Evolutionary conservation across 2,113 vertebrate species (phyloP).

Genomic region (Fulmarus glacialis): DNA sequence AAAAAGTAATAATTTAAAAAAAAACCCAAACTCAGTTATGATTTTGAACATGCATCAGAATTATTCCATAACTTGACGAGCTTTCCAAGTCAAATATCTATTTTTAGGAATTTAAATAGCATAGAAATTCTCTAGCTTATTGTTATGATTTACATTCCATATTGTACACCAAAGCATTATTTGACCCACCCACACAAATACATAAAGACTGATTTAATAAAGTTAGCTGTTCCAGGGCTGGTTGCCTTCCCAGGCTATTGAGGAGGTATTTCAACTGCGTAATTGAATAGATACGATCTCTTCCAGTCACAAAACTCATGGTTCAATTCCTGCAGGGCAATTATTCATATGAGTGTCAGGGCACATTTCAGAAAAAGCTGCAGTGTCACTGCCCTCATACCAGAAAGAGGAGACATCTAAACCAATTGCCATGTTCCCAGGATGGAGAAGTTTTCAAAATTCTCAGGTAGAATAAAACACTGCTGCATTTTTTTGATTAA

Average conservation of each 20-base stretch:
- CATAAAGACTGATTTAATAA: background rate
- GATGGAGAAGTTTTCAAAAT: background rate
- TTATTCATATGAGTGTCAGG: background rate
- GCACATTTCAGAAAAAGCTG: background rate
- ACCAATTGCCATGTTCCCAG: background rate
- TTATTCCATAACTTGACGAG: background rate
- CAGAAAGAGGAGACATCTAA: background rate
- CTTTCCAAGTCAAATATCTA: background rate
- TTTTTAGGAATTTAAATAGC: background rate
- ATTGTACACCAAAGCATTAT: background rate
- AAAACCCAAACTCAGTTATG: background rate
- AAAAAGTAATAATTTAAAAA: background rate
- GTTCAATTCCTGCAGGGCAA: background rate
- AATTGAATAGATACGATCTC: background rate
- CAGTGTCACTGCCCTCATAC: background rate
- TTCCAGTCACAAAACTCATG: background rate
- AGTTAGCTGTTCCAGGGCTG: background rate
- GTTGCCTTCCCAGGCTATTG: background rate
- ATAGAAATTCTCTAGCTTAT: background rate
- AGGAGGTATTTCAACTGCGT: background rate
- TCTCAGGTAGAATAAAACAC: background rate
- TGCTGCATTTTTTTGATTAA: background rate
- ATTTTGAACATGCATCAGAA: background rate
- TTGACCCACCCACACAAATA: background rate
- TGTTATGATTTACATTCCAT: background rate